These are phyloP conservation scores for Pollimyrus isidori DNA, from an alignment of 2,113 vertebrate species.

Conservation along the genomic window DNA sequence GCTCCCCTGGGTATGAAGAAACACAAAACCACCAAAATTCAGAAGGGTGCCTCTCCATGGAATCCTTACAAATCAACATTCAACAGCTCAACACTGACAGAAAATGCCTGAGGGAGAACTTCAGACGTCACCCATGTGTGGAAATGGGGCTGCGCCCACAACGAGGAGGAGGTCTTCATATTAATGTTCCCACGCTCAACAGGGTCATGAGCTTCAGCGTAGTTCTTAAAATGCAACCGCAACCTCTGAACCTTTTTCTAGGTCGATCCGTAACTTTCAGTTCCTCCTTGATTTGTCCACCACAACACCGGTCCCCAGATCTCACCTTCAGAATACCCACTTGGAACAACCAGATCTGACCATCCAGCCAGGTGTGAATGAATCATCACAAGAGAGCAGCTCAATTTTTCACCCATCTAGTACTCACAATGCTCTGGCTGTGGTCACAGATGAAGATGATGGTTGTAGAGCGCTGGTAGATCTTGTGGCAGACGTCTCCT, in stretches of 20 bases:
- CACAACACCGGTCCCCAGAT: not conserved
- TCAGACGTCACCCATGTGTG: not conserved
- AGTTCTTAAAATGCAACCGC: not conserved
- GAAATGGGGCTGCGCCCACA: not conserved
- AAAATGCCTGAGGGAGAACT: not conserved
- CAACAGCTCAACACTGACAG: not conserved
- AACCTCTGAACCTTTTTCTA: not conserved
- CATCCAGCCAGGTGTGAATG: not conserved
- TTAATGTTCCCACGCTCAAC: not conserved
- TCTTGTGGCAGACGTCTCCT: constrained; percentile 78
- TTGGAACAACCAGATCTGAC: not conserved
- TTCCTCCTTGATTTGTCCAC: not conserved
- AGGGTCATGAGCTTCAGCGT: not conserved
- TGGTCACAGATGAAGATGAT: constrained; percentile 84
- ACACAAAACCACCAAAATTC: constrained; percentile 9
- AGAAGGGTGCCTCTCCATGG: not conserved
- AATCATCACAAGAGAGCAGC: not conserved
- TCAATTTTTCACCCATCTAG: not conserved
- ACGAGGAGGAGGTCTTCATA: not conserved
- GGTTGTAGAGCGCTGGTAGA: constrained; percentile 77
- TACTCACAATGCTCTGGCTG: constrained; percentile 63
- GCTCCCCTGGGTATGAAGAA: constrained; percentile 44
- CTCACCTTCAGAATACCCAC: not conserved
- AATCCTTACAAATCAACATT: not conserved
- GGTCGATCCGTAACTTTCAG: not conserved